A percentile compares a stretch with the other conserved stretches of the same genome.
These are phyloP conservation scores for Onychostoma macrolepis DNA, from an alignment of 2,113 vertebrate genomes.

Conservation along the genomic window DNA sequence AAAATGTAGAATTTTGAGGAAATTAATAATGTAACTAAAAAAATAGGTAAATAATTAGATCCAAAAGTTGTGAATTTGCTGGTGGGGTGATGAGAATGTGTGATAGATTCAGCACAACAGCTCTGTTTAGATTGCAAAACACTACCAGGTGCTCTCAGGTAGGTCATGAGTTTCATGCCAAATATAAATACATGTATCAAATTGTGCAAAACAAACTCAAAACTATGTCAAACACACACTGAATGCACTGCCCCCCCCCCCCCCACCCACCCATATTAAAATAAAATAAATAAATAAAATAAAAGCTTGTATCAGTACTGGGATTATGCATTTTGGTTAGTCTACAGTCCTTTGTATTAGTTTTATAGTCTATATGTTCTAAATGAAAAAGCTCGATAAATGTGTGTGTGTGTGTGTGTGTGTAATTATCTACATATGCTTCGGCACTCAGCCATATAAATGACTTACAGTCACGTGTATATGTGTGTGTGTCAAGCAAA, in stretches of 20 bases:
- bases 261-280: too few relatives aligned
- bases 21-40: neutral
- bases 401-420: slow-evolving; percentile 1
- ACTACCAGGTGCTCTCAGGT: slow-evolving; percentile 69
- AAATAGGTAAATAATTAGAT: too few relatives aligned
- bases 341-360: neutral
- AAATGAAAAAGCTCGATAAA: neutral
- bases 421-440: slow-evolving; percentile 33
- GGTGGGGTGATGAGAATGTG: neutral
- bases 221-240: slow-evolving; percentile 61
- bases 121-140: slow-evolving; percentile 72
- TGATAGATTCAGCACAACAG: slow-evolving; percentile 69
- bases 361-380: neutral
- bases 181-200: slow-evolving; percentile 73
- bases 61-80: neutral
- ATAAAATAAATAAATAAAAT: too few relatives aligned
- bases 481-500: slow-evolving; percentile 66
- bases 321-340: too few relatives aligned
- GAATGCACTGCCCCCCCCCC: too few relatives aligned
- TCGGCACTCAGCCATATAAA: slow-evolving; percentile 37
- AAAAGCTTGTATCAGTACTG: too few relatives aligned
- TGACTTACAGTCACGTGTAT: slow-evolving; percentile 39
- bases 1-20: neutral
- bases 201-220: slow-evolving; percentile 70
- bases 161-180: slow-evolving; percentile 54